Percentiles rank a stretch among this genome's conserved stretches.
Conservation (phyloP, 2,113 vertebrate genomes). For the Coregonus clupeaformis region DNA sequence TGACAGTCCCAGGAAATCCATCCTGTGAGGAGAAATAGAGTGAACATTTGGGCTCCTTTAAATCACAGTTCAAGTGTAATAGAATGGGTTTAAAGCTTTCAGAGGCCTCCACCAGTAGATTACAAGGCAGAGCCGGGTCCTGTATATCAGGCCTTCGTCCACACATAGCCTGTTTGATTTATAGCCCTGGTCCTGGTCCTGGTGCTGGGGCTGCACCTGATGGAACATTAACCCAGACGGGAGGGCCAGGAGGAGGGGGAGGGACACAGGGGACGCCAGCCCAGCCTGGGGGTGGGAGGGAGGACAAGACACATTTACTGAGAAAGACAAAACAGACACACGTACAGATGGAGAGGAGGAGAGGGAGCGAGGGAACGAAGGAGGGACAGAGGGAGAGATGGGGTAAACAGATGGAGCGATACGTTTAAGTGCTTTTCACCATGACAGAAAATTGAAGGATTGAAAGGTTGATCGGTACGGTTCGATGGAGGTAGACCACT, state of each 20-base stretch:
- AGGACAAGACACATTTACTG: neutral
- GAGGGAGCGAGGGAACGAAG: slow-evolving; percentile 35
- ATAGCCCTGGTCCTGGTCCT: slow-evolving; percentile 17
- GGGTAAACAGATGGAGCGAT: slow-evolving; percentile 61
- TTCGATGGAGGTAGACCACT: slow-evolving; percentile 17
- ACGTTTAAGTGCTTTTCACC: slow-evolving; percentile 59
- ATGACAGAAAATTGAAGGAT: slow-evolving; percentile 57
- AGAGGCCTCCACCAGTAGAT: slow-evolving; percentile 32
- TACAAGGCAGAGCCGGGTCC: slow-evolving; percentile 12
- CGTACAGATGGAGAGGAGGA: slow-evolving; percentile 43
- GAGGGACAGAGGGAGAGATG: slow-evolving; percentile 39
- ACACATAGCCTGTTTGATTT: slow-evolving; percentile 28
- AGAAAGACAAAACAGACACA: slow-evolving; percentile 6
- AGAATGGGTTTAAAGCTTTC: slow-evolving; percentile 38
- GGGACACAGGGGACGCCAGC: neutral
- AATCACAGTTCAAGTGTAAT: slow-evolving; percentile 40
- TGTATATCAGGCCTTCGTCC: slow-evolving; percentile 29
- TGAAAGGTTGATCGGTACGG: slow-evolving; percentile 32
- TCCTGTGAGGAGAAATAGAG: slow-evolving; percentile 44
- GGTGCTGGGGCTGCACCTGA: neutral
- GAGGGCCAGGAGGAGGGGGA: neutral
- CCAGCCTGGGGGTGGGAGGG: neutral
- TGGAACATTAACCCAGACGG: neutral
- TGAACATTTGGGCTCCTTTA: slow-evolving; percentile 29
- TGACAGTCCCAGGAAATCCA: slow-evolving; percentile 42